These are phyloP conservation scores for Trichopria drosophilae DNA, from an alignment of 2,888 invertebrate genomes.

Conservation along the genomic window DNA sequence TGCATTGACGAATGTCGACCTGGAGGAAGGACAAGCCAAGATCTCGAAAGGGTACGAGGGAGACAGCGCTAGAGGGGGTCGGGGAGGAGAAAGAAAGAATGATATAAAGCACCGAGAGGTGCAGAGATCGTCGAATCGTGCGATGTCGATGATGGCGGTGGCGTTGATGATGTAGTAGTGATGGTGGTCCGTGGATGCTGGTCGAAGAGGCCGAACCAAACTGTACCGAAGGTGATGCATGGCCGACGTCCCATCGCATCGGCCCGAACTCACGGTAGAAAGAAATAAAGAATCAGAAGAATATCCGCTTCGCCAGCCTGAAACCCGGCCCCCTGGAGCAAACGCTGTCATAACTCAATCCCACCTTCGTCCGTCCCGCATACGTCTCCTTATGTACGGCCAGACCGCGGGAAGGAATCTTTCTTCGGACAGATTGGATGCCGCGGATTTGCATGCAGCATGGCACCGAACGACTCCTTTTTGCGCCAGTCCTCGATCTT, in stretches of 20 bases:
- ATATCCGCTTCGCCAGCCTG: slow-evolving; percentile 49
- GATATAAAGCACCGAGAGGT: no score
- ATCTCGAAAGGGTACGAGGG: no score
- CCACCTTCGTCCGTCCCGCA: slow-evolving; percentile 54
- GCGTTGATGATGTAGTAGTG: slow-evolving; percentile 39
- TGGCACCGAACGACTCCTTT: no score
- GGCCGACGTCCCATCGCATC: slow-evolving; percentile 53
- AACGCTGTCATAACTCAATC: slow-evolving; percentile 60
- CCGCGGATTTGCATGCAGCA: no score
- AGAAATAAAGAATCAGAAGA: slow-evolving; percentile 56
- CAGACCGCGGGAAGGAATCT: no score
- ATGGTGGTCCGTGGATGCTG: slow-evolving; percentile 31
- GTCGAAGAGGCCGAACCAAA: slow-evolving; percentile 52
- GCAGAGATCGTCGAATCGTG: slow-evolving; percentile 31
- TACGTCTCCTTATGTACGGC: slow-evolving; percentile 39
- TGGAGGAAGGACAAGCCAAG: no score
- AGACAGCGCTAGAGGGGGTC: no score
- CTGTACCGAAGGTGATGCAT: slow-evolving; percentile 57
- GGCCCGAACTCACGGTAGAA: slow-evolving; percentile 41
- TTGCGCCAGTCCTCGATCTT: no score
- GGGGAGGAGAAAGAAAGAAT: no score
- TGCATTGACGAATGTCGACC: no score
- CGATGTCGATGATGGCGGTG: slow-evolving; percentile 37
- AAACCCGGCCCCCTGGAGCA: slow-evolving; percentile 55
- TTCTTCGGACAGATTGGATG: no score